phyloP scores from a whole-genome alignment of 1,140 invertebrate species.

The Lepidotrigona ventralis region DNA sequence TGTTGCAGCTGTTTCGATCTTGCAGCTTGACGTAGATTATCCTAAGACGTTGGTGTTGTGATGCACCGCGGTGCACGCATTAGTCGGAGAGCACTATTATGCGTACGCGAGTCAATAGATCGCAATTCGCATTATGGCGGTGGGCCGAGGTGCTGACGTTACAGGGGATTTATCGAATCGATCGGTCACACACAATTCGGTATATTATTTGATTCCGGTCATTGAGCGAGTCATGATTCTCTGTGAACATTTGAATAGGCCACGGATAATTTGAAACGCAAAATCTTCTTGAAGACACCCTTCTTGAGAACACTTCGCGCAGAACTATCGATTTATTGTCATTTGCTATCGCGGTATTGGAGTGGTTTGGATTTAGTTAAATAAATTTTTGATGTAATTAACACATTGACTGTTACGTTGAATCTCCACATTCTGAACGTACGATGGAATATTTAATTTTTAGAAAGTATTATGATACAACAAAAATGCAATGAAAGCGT shows the following conservation, averaged over 20 bases:
- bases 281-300: background rate
- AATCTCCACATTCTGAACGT: too few species aligned
- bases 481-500: too few species aligned
- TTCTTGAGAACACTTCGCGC: background rate
- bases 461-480: too few species aligned
- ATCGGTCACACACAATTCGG: slow-evolving; percentile 33
- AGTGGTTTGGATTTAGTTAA: background rate
- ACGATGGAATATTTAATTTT: too few species aligned
- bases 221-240: background rate
- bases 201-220: slow-evolving; percentile 34
- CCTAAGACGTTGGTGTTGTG: slow-evolving; percentile 62
- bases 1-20: slow-evolving; percentile 51
- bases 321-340: background rate
- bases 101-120: slow-evolving; percentile 58
- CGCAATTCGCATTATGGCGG: slow-evolving; percentile 58
- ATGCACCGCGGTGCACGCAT: slow-evolving; percentile 49
- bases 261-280: slow-evolving; percentile 5
- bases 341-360: background rate
- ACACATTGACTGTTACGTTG: too few species aligned
- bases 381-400: background rate
- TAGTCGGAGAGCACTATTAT: slow-evolving; percentile 49
- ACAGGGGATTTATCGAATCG: slow-evolving; percentile 55
- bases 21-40: slow-evolving; percentile 61
- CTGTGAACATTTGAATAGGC: background rate
- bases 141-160: slow-evolving; percentile 47